Evolutionary conservation across 2,113 vertebrate species (phyloP).

Genomic region (Cettia cetti): DNA sequence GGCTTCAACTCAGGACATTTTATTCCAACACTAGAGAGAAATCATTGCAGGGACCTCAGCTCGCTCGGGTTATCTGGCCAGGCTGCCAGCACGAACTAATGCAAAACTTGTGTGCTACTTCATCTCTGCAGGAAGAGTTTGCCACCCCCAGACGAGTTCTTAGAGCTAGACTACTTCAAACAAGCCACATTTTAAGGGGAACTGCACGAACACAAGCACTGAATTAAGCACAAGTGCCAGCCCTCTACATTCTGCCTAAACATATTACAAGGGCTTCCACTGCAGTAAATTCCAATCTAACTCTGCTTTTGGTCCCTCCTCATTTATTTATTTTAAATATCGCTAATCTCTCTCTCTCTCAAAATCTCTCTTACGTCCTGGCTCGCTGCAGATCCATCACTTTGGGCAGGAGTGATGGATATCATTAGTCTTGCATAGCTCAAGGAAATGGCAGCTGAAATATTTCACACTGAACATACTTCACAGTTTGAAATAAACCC

Average conservation of each 20-base stretch:
- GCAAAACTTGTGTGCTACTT: slow-evolving; percentile 46
- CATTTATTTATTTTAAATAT: neutral
- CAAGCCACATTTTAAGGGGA: neutral
- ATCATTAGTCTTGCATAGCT: slow-evolving; percentile 40
- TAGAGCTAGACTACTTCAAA: neutral
- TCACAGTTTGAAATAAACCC: slow-evolving; percentile 42
- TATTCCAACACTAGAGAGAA: slow-evolving; percentile 32
- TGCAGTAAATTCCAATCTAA: neutral
- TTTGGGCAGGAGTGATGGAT: neutral
- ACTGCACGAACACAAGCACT: neutral
- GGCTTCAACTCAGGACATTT: slow-evolving; percentile 49
- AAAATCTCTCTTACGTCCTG: neutral
- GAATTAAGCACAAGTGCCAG: neutral
- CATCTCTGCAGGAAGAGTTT: neutral
- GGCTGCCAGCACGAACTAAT: slow-evolving; percentile 45
- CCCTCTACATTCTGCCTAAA: neutral
- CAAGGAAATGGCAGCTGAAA: slow-evolving; percentile 35
- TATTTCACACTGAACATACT: slow-evolving; percentile 1
- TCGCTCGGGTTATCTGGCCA: slow-evolving; percentile 18
- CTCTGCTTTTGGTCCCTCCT: neutral
- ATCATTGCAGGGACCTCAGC: slow-evolving; percentile 10
- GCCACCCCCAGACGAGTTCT: neutral
- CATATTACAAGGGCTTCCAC: neutral
- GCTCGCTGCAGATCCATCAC: neutral
- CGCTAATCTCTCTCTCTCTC: neutral